Conservation (phyloP, 2,888 invertebrate species). For the Anorthoa munda region DNA sequence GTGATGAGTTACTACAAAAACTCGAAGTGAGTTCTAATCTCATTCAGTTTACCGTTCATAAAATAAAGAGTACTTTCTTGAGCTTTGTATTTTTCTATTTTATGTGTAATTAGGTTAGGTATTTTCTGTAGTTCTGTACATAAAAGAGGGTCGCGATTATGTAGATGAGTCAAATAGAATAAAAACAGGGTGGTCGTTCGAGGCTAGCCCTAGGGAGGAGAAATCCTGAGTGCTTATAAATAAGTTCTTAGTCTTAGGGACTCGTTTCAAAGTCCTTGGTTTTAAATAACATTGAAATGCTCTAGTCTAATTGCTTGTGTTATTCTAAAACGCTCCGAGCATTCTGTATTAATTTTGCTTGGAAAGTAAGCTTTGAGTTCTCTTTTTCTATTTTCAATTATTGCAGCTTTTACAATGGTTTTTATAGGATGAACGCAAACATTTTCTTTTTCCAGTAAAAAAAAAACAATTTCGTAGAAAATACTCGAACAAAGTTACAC, state of each 20-base stretch:
- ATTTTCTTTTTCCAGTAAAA: neutral
- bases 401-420: slow-evolving; percentile 6
- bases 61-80: slow-evolving; percentile 15
- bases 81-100: slow-evolving; percentile 13
- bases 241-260: slow-evolving; percentile 34
- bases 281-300: slow-evolving; percentile 44
- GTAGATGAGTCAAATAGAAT: slow-evolving; percentile 56
- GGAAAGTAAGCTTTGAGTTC: slow-evolving; percentile 6
- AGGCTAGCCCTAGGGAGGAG: slow-evolving; percentile 37
- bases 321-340: slow-evolving; percentile 29
- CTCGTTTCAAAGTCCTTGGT: slow-evolving; percentile 19
- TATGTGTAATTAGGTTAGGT: slow-evolving; percentile 24
- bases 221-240: slow-evolving; percentile 46
- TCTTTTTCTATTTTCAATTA: slow-evolving; percentile 24
- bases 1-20: slow-evolving; percentile 38
- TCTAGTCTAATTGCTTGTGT: slow-evolving; percentile 45
- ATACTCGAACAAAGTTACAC: slow-evolving; percentile 1
- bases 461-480: neutral
- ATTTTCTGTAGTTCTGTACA: slow-evolving; percentile 17
- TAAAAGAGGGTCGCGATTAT: slow-evolving; percentile 43
- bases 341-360: slow-evolving; percentile 1
- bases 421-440: neutral
- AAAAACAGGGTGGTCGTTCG: slow-evolving; percentile 37
- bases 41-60: slow-evolving; percentile 11
- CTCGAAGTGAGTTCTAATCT: slow-evolving; percentile 42